phyloP scores from a whole-genome alignment of 2,797 vertebrate genomes.

The Mormyrus hasselquistii region DNA sequence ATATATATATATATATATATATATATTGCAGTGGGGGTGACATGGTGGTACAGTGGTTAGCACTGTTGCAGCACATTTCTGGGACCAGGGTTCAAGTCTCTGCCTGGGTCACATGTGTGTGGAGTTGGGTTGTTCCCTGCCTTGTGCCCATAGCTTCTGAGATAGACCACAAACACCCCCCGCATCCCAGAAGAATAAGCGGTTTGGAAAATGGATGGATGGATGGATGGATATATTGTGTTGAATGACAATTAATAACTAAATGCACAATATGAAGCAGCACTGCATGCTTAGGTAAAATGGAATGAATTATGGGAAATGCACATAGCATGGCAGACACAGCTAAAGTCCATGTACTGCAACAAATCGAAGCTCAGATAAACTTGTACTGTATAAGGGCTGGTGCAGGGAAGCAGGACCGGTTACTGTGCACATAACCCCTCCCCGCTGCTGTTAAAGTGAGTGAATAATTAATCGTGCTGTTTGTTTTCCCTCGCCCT shows the following conservation, averaged over 20 bases:
- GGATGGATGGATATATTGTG: not conserved
- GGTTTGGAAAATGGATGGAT: too few species aligned
- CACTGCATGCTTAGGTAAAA: not conserved
- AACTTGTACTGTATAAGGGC: too few species aligned
- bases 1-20: too few species aligned
- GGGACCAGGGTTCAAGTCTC: too few species aligned
- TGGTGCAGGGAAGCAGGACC: not conserved
- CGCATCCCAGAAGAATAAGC: too few species aligned
- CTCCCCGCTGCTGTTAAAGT: not conserved
- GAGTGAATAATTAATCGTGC: conserved; percentile 10
- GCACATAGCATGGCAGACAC: not conserved
- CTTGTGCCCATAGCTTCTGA: too few species aligned
- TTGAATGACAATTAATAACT: not conserved
- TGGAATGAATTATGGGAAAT: not conserved
- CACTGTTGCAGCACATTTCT: too few species aligned
- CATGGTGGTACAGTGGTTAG: too few species aligned
- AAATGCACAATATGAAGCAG: not conserved
- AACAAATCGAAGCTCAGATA: not conserved
- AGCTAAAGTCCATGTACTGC: not conserved
- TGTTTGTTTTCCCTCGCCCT: not conserved
- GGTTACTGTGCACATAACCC: not conserved
- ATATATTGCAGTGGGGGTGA: too few species aligned
- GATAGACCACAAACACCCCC: too few species aligned
- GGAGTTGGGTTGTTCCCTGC: too few species aligned
- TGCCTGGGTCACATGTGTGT: too few species aligned